These are phyloP conservation scores for Mythimna loreyi DNA, from an alignment of 2,888 invertebrate genomes.

Conservation along the genomic window DNA sequence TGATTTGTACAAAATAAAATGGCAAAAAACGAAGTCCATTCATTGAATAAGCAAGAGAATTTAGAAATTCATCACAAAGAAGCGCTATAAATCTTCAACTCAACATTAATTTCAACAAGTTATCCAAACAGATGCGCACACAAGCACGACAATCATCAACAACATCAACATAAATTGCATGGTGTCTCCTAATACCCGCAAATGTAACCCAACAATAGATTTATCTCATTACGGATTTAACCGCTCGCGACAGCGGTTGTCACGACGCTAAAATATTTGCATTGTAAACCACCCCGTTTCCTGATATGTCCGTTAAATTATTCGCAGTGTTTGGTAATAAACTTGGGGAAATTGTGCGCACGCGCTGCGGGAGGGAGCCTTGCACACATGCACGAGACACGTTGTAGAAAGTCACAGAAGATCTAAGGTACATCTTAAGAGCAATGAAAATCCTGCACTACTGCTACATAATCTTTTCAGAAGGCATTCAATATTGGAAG, in stretches of 20 bases:
- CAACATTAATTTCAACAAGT: constrained; percentile 24
- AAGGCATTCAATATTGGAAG: background rate
- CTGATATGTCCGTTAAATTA: constrained; percentile 76
- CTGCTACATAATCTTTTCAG: background rate
- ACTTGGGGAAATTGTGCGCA: constrained; percentile 70
- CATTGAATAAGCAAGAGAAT: background rate
- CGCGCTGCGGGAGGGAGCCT: constrained; percentile 70
- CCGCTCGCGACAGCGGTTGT: constrained; percentile 76
- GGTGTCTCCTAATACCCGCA: constrained; percentile 57
- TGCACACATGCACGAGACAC: constrained; percentile 21
- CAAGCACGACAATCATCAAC: constrained; percentile 41
- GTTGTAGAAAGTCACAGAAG: constrained; percentile 29
- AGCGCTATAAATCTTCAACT: constrained; percentile 29
- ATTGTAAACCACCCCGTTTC: constrained; percentile 74
- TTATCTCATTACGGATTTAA: constrained; percentile 80
- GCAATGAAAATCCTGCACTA: background rate
- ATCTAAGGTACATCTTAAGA: background rate
- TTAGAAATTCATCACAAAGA: background rate
- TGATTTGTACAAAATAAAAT: background rate
- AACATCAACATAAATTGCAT: constrained; percentile 42
- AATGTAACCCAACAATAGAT: constrained; percentile 63
- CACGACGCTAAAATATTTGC: constrained; percentile 75
- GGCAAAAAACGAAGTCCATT: background rate
- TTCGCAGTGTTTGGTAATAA: constrained; percentile 73
- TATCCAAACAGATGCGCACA: constrained; percentile 26